Percentiles rank a stretch among this genome's conserved stretches.
These are phyloP conservation scores for Indri indri DNA, from an alignment of 2,113 vertebrate species.

Conservation along the genomic window DNA sequence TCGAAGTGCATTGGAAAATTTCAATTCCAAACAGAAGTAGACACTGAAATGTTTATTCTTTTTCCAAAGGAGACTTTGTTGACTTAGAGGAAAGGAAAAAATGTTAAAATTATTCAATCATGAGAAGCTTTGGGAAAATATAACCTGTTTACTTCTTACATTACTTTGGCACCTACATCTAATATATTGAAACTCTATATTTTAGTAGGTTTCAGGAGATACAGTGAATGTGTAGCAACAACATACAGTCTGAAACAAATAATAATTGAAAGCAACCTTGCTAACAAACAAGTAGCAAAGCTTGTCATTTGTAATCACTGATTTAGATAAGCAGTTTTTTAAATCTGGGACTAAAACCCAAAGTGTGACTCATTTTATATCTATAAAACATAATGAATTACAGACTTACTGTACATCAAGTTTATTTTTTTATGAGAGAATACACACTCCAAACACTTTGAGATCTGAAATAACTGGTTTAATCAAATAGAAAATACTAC, in stretches of 20 bases:
- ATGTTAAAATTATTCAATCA: background rate
- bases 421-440: background rate
- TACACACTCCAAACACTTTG: background rate
- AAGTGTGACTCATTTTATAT: background rate
- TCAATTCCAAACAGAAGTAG: slow-evolving; percentile 3
- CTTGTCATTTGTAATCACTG: background rate
- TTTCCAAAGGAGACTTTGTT: background rate
- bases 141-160: background rate
- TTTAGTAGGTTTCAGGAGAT: background rate
- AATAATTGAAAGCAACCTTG: background rate
- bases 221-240: background rate
- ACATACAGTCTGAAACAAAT: background rate
- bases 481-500: background rate
- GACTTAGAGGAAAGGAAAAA: background rate
- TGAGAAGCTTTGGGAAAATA: background rate
- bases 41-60: background rate
- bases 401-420: background rate
- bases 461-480: background rate
- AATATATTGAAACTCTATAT: background rate
- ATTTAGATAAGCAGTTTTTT: background rate
- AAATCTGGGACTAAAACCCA: background rate
- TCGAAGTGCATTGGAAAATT: background rate
- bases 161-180: background rate
- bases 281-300: background rate
- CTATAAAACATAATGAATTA: background rate